Evolutionary conservation across 1,140 invertebrate genomes (phyloP).

Genomic region (Uloborus diversus): DNA sequence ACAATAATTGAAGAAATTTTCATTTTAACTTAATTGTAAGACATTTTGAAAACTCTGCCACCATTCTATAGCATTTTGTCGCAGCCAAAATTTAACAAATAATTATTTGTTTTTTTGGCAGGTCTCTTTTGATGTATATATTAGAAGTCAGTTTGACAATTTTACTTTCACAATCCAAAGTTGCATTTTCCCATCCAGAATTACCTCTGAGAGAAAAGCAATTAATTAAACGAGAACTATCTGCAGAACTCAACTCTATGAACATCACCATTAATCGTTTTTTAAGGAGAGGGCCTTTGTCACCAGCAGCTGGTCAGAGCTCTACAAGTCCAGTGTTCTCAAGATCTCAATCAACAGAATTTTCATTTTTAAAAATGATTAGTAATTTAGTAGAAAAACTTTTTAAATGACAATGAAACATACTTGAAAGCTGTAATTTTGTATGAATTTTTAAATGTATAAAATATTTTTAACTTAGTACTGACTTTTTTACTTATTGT

Average conservation of each 20-base stretch:
- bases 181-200: slow-evolving; percentile 62
- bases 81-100: neutral
- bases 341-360: slow-evolving; percentile 11
- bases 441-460: too few species aligned
- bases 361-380: slow-evolving; percentile 40
- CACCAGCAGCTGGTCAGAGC: slow-evolving; percentile 7
- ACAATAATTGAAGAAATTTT: too few species aligned
- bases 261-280: slow-evolving; percentile 48
- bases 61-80: neutral
- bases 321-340: neutral
- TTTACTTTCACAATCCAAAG: slow-evolving; percentile 64
- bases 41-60: too few species aligned
- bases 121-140: slow-evolving; percentile 44
- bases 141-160: slow-evolving; percentile 62
- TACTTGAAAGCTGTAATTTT: too few species aligned
- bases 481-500: too few species aligned
- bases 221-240: slow-evolving; percentile 65
- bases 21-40: too few species aligned
- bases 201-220: slow-evolving; percentile 64
- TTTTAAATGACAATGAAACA: slow-evolving; percentile 43
- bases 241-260: slow-evolving; percentile 63
- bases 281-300: slow-evolving; percentile 40
- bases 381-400: slow-evolving; percentile 44
- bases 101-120: neutral
- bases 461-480: too few species aligned